Base-by-base conservation (phyloP, 2,888 invertebrate genomes). In the Xanthostigma xanthostigma region DNA sequence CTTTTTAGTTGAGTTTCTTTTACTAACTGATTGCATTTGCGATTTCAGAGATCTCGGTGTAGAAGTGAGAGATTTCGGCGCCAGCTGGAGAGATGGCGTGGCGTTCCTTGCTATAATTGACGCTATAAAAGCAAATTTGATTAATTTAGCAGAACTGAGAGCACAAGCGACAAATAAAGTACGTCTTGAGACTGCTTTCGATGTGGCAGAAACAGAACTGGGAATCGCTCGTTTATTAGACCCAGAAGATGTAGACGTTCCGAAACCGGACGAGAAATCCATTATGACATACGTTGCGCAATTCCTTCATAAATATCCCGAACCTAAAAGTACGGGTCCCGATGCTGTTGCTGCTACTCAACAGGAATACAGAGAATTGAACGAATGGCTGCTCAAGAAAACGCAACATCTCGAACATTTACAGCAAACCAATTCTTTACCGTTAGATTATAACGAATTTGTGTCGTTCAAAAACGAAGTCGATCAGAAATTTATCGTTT, bases 231-330 rank as follows among this genome's bases (percentile, higher is more conserved):
- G 88, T 58, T 73, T 96, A 10, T 70, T 96, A 48, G 96, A 96
- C 65, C 89, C 95, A 4, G 95, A 95, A 70, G 94, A 94, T 68
- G 93, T 94, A 45, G 94, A 95, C 66, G 93, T 94, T 33, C 84
- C 88, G 34, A 89, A 90, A 64, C 96, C 96, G 5, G 96, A 96
- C 67, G 96, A 96, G 66, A 87, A 91, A 69, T 94, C 93, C 53
- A 91, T 96, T 59, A 96, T 96, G 95, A 96, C 96, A 35, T 96
- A 96, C 66, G 94, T 96, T 53, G 94, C 96, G 39, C 95, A 96
- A 72, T 96, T 96, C 70, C 74, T 96, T 62, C 93, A 95, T 67
- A 92, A 93, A 71, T 90, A 89, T 70, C 89, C 89, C 43, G 89
- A 90, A 72, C 87, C 89, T 45, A 85, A 81, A 69, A 81, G 80